These are phyloP conservation scores for Fundulus diaphanus DNA, from an alignment of 2,797 vertebrate species.

Conservation along the genomic window DNA sequence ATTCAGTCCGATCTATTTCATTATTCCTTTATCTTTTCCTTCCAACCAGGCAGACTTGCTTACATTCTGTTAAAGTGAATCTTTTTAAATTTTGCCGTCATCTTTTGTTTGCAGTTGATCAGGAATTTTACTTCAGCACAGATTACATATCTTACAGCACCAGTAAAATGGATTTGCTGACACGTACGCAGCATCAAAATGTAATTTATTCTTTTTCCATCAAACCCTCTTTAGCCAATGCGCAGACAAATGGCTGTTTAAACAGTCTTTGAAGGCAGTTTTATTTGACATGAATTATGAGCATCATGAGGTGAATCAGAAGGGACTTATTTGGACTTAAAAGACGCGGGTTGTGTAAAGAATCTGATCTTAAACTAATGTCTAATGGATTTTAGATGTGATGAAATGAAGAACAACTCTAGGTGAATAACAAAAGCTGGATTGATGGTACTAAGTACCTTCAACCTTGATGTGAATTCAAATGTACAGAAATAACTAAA, in stretches of 20 bases:
- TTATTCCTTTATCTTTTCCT: not conserved
- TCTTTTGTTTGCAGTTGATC: too few relatives aligned
- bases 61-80: slow-evolving; percentile 37
- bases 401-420: not conserved
- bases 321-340: not conserved
- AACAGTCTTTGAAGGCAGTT: not conserved
- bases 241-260: not conserved
- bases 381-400: not conserved
- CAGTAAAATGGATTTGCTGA: not conserved
- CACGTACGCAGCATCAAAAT: not conserved
- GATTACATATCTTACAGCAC: not conserved
- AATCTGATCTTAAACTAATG: not conserved
- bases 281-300: not conserved
- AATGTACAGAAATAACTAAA: not conserved
- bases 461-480: not conserved
- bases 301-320: not conserved
- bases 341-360: not conserved
- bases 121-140: not conserved
- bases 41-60: slow-evolving; percentile 20
- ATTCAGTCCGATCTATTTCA: too few relatives aligned
- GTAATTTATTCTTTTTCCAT: slow-evolving; percentile 27
- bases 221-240: slow-evolving; percentile 4
- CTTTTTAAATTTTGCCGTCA: slow-evolving; percentile 9
- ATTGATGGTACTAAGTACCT: not conserved
- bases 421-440: not conserved